Percentiles rank a stretch among this genome's conserved stretches.
phyloP scores from a whole-genome alignment of 2,797 vertebrate species.

The Erpetoichthys calabaricus region DNA sequence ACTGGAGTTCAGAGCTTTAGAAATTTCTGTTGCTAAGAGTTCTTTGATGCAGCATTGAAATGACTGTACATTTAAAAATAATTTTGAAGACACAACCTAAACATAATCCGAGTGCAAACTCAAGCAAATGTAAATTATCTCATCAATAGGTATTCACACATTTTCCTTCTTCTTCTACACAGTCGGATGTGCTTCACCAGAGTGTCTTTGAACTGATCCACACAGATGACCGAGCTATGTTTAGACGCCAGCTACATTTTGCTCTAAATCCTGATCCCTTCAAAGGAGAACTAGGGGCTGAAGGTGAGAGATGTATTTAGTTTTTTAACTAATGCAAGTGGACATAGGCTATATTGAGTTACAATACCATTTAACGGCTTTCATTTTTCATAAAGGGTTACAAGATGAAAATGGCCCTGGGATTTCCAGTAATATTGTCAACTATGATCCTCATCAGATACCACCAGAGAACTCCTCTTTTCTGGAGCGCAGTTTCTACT shows the following conservation, averaged over 20 bases:
- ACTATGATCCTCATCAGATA: slow-evolving; percentile 31
- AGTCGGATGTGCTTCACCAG: slow-evolving; percentile 64
- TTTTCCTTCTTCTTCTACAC: slow-evolving; percentile 12
- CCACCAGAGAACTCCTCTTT: slow-evolving; percentile 40
- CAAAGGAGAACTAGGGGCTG: slow-evolving; percentile 1
- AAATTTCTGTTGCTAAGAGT: too few species aligned
- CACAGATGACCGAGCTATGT: slow-evolving; percentile 46
- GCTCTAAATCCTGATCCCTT: slow-evolving; percentile 27
- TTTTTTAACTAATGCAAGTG: too few species aligned
- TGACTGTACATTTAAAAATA: too few species aligned
- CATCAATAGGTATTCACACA: neutral
- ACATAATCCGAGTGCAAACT: too few species aligned
- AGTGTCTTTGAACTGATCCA: slow-evolving; percentile 64
- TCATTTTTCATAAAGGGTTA: too few species aligned
- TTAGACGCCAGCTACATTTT: slow-evolving; percentile 50
- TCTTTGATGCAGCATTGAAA: too few species aligned
- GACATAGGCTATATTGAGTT: too few species aligned
- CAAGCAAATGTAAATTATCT: too few species aligned
- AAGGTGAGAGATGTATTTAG: slow-evolving; percentile 18
- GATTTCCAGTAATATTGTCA: slow-evolving; percentile 34
- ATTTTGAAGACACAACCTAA: neutral
- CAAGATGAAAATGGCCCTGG: slow-evolving; percentile 17
- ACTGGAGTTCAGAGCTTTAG: too few species aligned
- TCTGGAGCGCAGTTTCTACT: slow-evolving; percentile 62
- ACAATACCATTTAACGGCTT: too few species aligned